Percentiles rank a stretch among this genome's conserved stretches.
Evolutionary conservation across 2,888 invertebrate genomes (phyloP).

Genomic region (Eilema sororculum): DNA sequence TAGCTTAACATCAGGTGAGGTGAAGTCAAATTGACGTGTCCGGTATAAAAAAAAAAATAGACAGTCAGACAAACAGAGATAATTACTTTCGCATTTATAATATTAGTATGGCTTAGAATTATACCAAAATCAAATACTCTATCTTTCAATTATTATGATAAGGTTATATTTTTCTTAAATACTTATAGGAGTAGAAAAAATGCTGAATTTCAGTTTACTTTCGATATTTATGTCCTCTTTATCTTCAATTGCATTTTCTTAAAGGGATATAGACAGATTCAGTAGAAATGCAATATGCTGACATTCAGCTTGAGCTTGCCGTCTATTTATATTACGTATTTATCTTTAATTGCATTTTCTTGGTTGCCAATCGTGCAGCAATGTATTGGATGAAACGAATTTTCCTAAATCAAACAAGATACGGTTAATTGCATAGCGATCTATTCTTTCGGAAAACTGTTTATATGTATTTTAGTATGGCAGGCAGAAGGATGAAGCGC

Average conservation of each 20-base stretch:
- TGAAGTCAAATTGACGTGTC: too few species aligned
- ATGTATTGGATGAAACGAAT: not conserved
- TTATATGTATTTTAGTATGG: not conserved
- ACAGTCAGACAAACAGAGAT: too few species aligned
- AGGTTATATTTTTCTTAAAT: not conserved
- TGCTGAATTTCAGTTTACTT: too few species aligned
- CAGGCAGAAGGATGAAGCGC: not conserved
- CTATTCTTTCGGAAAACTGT: conserved; percentile 1
- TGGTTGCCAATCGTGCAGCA: not conserved
- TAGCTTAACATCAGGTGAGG: too few species aligned
- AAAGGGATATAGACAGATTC: not conserved
- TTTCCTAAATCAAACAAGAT: not conserved
- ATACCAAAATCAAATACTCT: too few species aligned
- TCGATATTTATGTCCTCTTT: too few species aligned
- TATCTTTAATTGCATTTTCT: not conserved
- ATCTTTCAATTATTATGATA: too few species aligned
- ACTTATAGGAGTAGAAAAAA: too few species aligned
- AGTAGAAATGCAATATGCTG: not conserved
- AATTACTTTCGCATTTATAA: too few species aligned
- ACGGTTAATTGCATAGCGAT: not conserved
- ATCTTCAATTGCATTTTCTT: too few species aligned
- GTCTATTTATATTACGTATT: not conserved
- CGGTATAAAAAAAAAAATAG: too few species aligned
- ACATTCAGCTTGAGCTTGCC: not conserved
- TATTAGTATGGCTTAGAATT: too few species aligned